Evolutionary conservation across 2,113 vertebrate species (phyloP).

Genomic region (Typhlomys cinereus): DNA sequence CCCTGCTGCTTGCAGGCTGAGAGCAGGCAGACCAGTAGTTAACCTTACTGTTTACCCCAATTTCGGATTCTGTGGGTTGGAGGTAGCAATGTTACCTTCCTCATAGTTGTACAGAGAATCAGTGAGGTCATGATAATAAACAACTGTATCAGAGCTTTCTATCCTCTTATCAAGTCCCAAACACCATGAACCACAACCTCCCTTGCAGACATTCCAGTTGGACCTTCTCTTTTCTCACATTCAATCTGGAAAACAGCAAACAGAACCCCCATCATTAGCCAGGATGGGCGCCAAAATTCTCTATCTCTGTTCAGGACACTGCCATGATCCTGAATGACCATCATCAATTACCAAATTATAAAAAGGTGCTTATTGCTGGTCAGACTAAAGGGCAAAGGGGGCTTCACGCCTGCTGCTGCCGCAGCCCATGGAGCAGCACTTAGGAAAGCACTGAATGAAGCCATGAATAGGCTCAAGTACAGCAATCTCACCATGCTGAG

Average conservation of each 20-base stretch:
- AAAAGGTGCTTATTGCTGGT: background rate
- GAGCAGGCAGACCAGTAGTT: background rate
- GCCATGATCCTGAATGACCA: background rate
- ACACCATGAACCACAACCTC: background rate
- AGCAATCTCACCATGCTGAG: background rate
- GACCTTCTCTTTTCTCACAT: constrained; percentile 21
- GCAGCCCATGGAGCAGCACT: background rate
- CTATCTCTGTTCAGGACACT: background rate
- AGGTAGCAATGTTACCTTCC: background rate
- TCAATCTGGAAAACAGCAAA: background rate
- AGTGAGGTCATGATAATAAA: background rate
- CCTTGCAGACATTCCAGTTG: background rate
- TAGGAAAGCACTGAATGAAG: background rate
- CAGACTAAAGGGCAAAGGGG: background rate
- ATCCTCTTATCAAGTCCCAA: background rate
- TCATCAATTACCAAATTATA: constrained; percentile 35
- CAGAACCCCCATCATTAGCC: background rate
- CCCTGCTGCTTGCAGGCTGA: background rate
- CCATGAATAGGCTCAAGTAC: background rate
- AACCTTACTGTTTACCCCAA: background rate
- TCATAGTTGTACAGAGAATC: background rate
- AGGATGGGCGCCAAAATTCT: background rate
- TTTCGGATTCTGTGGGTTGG: background rate
- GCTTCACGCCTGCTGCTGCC: background rate
- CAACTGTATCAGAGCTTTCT: background rate